A percentile compares a stretch with the other conserved stretches of the same genome.
These are phyloP conservation scores for Gavia stellata DNA, from an alignment of 2,113 vertebrate genomes.

Conservation along the genomic window DNA sequence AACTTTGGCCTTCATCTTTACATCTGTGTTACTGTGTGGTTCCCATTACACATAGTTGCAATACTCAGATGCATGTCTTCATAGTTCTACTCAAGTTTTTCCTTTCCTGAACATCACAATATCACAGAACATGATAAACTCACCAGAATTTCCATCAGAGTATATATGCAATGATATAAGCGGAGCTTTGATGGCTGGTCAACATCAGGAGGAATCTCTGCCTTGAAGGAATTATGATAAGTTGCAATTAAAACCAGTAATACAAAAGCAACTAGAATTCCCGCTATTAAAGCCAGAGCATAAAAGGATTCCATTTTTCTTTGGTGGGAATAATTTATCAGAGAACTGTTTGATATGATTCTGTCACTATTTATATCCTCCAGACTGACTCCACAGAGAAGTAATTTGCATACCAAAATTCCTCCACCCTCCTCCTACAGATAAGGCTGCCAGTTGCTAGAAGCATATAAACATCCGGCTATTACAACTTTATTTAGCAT, in stretches of 20 bases:
- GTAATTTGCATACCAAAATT: neutral
- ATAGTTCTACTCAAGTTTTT: neutral
- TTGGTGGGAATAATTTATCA: neutral
- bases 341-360: neutral
- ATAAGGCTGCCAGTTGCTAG: neutral
- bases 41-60: neutral
- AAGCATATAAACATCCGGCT: neutral
- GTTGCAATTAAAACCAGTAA: neutral
- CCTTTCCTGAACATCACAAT: neutral
- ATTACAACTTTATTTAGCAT: neutral
- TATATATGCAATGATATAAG: neutral
- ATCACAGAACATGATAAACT: neutral
- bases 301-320: slow-evolving; percentile 2
- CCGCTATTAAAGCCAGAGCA: neutral
- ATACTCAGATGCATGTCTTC: neutral
- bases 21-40: neutral
- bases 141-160: neutral
- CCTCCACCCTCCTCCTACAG: neutral
- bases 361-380: slow-evolving; percentile 1
- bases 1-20: neutral
- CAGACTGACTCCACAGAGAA: neutral
- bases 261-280: neutral
- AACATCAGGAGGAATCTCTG: neutral
- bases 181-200: slow-evolving; percentile 12
- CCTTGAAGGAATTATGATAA: neutral